Evolutionary conservation across 2,797 vertebrate species (phyloP).

Genomic region (Amphiprion clarkii): DNA sequence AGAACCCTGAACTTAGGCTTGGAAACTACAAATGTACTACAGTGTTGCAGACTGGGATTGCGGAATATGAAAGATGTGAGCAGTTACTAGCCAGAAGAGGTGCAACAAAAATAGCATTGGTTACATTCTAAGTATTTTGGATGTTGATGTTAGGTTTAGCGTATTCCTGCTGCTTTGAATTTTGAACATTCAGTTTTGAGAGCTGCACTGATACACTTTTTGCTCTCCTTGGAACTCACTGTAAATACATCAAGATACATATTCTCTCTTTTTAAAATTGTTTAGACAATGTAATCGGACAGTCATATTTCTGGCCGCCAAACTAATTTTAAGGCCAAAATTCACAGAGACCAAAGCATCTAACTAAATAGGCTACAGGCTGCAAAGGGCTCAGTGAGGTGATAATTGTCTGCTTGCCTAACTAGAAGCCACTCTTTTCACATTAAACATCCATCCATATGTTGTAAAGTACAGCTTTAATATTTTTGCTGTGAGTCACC

Average conservation of each 20-base stretch:
- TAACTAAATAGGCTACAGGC: background rate
- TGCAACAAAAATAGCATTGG: background rate
- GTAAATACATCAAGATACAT: background rate
- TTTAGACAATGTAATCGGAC: no score
- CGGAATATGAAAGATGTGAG: background rate
- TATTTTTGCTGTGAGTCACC: background rate
- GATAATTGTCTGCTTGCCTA: background rate
- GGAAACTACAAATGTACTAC: background rate
- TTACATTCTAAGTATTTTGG: constrained; percentile 1
- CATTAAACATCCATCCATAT: background rate
- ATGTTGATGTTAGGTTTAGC: no score
- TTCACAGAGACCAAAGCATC: background rate
- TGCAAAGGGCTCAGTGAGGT: background rate
- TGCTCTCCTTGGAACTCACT: background rate
- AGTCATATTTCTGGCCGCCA: background rate
- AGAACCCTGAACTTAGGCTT: background rate
- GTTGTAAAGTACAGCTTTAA: constrained; percentile 23
- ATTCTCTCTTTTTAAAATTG: background rate
- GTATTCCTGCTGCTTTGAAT: background rate
- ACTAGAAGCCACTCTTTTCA: background rate
- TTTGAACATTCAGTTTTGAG: background rate
- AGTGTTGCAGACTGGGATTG: background rate
- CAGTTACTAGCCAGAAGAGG: background rate
- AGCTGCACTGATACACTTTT: background rate
- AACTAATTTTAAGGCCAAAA: background rate